Evolutionary conservation across 2,113 vertebrate genomes (phyloP).

Genomic region (Eublepharis macularius): DNA sequence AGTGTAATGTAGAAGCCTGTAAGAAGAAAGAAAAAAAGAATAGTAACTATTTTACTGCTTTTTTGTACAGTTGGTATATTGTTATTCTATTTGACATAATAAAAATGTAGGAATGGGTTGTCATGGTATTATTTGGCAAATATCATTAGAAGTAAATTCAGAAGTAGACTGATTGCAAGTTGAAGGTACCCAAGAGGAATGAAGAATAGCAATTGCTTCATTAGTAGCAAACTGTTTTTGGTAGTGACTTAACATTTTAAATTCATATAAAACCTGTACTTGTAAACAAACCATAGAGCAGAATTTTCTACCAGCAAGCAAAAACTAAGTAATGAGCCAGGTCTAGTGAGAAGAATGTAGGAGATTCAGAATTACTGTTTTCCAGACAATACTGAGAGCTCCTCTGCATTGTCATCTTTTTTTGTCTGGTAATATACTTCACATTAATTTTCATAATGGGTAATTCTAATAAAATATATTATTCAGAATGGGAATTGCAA

Average conservation of each 20-base stretch:
- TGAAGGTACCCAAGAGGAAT: conserved; percentile 37
- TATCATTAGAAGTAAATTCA: conserved; percentile 38
- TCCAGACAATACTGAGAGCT: conserved; percentile 31
- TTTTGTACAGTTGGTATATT: no score
- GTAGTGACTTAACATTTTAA: background rate
- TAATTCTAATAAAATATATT: background rate
- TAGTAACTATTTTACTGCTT: background rate
- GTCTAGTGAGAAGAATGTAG: conserved; percentile 15
- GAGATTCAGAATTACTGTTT: conserved; percentile 38
- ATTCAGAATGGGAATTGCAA: background rate
- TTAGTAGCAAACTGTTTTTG: conserved; percentile 9
- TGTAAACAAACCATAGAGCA: background rate
- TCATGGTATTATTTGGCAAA: conserved; percentile 30
- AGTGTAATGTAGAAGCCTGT: background rate
- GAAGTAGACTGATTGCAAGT: conserved; percentile 7
- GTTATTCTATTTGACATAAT: background rate
- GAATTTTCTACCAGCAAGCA: conserved; percentile 20
- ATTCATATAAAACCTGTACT: background rate
- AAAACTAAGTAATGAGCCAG: conserved; percentile 29
- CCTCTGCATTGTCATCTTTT: conserved; percentile 11
- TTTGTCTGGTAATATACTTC: background rate
- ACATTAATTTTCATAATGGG: background rate
- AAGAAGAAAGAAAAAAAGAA: background rate
- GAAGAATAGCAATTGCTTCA: conserved; percentile 33
- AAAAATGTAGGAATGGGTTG: background rate